Base-by-base conservation (phyloP, 2,113 vertebrate genomes). In the Panthera tigris region DNA sequence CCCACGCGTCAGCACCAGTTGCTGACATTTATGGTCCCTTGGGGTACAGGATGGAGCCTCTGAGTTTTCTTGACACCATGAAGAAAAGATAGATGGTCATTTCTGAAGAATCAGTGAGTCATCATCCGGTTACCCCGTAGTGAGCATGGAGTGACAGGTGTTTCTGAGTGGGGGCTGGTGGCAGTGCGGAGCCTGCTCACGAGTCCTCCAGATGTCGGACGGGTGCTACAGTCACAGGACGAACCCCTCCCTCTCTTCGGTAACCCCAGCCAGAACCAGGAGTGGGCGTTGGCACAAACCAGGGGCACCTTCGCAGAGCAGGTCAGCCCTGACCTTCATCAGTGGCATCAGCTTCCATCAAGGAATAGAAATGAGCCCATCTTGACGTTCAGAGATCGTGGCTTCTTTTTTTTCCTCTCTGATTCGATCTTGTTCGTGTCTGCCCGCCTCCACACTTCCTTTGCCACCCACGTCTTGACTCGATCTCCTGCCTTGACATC, bases 171-270 rank as follows among this genome's bases (percentile, higher is more conserved):
- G 10, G 11, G 25, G 41, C 36, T 41, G 89, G 57, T 33, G 19
- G 57, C 63, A 2, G 7, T 0, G 0, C 9, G 36, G 39, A 13
- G 12, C 57, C 13, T 45, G 78, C 15, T 61, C 1, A 0, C 0
- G 7, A 41, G 48, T 83, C 9, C 14, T 83, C 9, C 14, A 6
- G 61, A 39, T 88, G 50, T 18, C 31, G 25, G 65, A 31, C 4
- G 5, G 33, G 8, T 31, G 36, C 2, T 25, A 27, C 2, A 36
- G 27, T 15, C 1, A 3, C 29, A 21, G 48, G 61, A 14, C 48
- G 9, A 4, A 0, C 31, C 55, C 45, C 19, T 48, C 63, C 7
- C 21, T 13, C 18, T 25, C 19, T n/a, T 39, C 6, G 0, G 1
- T 36, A 57, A 50, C 16, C 16, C 41, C 48, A 21, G 0, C 13